Evolutionary conservation across 2,797 vertebrate species (phyloP).

Genomic region (Delichon dasypus): DNA sequence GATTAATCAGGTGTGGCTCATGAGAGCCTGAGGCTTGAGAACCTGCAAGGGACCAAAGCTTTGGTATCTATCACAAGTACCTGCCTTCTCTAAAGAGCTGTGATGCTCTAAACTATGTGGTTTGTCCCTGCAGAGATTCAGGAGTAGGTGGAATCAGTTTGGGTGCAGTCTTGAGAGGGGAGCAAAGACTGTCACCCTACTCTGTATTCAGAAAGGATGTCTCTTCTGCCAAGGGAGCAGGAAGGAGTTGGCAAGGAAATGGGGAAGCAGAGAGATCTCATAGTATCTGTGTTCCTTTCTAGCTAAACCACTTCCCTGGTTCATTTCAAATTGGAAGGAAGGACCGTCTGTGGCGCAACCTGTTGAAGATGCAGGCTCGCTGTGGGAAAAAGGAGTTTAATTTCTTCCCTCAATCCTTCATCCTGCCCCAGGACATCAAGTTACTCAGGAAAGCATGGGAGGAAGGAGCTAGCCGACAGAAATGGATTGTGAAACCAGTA

Average conservation of each 20-base stretch:
- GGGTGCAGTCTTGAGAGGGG: neutral
- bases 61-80: neutral
- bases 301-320: conserved; percentile 98
- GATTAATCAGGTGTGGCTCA: neutral
- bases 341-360: conserved; percentile 94
- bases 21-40: neutral
- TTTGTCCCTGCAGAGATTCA: neutral
- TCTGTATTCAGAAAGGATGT: neutral
- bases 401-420: conserved; percentile 93
- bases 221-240: neutral
- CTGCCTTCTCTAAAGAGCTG: neutral
- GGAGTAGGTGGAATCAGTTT: neutral
- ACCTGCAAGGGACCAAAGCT: neutral
- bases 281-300: neutral
- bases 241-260: neutral
- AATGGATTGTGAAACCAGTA: conserved; percentile 98
- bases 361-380: conserved; percentile 90
- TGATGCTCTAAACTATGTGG: accelerated
- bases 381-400: conserved; percentile 92
- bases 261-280: neutral
- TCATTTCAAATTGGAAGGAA: conserved; percentile 98
- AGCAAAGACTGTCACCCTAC: neutral
- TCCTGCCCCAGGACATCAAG: conserved; percentile 95
- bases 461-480: conserved; percentile 83
- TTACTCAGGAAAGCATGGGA: conserved; percentile 92